Evolutionary conservation across 2,113 vertebrate species (phyloP).

Genomic region (Pseudopipra pipra): DNA sequence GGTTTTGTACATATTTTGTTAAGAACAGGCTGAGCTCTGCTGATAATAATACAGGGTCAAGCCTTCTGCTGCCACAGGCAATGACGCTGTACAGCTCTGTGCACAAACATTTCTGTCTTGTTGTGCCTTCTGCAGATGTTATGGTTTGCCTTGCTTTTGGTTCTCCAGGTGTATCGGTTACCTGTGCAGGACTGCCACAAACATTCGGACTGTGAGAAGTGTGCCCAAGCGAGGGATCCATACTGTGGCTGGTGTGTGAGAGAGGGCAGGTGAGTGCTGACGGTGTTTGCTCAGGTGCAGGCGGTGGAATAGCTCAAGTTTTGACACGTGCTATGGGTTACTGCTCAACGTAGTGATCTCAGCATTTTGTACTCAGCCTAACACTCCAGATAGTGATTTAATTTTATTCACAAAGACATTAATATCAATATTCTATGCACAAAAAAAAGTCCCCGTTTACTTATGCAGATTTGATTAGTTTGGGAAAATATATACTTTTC

Average conservation of each 20-base stretch:
- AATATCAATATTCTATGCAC: not conserved
- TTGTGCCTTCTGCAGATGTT: not conserved
- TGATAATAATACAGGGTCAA: not conserved
- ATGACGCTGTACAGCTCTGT: rapidly evolving
- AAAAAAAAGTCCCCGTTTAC: not conserved
- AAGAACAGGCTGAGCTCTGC: not conserved
- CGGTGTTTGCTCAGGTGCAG: rapidly evolving
- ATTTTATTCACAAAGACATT: not conserved
- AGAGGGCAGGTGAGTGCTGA: constrained; percentile 82
- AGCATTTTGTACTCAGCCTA: not conserved
- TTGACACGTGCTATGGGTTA: not conserved
- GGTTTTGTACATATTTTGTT: not conserved
- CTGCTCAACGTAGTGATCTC: rapidly evolving
- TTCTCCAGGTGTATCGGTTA: constrained; percentile 75
- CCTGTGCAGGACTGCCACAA: constrained; percentile 87
- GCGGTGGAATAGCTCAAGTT: not conserved
- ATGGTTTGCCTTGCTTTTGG: not conserved
- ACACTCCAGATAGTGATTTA: not conserved
- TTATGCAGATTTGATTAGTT: not conserved
- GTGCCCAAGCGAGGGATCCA: constrained; percentile 81
- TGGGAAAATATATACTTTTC: not conserved
- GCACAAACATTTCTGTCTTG: not conserved
- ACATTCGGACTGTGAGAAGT: constrained; percentile 80
- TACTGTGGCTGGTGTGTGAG: constrained; percentile 97
- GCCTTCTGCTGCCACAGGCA: not conserved